Percentiles rank a stretch among this genome's conserved stretches.
Conservation (phyloP, 2,888 invertebrate species). For the Rugalucina vietnamica region DNA sequence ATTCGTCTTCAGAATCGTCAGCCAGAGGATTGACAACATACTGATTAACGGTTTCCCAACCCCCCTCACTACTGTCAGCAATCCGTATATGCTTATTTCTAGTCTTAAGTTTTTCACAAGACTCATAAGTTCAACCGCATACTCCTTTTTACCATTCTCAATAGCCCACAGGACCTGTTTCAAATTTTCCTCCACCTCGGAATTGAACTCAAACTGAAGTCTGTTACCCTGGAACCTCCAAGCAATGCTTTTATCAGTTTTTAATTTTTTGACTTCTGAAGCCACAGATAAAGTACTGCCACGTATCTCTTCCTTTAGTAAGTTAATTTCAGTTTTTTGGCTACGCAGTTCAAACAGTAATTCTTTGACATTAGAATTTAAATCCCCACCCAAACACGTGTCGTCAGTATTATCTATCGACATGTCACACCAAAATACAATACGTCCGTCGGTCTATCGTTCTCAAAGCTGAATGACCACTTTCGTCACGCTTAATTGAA, state of each 20-base stretch:
- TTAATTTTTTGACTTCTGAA: background rate
- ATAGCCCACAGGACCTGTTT: conserved; percentile 11
- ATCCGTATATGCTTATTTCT: conserved; percentile 22
- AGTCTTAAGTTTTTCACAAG: background rate
- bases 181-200: background rate
- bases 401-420: no score
- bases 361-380: background rate
- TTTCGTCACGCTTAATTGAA: no score
- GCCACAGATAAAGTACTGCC: background rate
- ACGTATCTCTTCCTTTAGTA: conserved; percentile 15
- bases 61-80: conserved; percentile 36
- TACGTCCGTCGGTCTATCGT: no score
- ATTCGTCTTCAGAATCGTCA: conserved; percentile 41
- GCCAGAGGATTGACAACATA: conserved; percentile 35
- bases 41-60: conserved; percentile 39
- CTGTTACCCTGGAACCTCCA: conserved; percentile 10
- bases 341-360: background rate
- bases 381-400: no score
- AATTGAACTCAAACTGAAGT: conserved; percentile 3
- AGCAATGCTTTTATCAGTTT: background rate
- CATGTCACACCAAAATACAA: no score
- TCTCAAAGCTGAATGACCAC: no score
- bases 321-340: background rate
- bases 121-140: background rate
- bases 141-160: background rate